Evolutionary conservation across 1,140 invertebrate species (phyloP).

Genomic region (Cardiocondyla obscurior): DNA sequence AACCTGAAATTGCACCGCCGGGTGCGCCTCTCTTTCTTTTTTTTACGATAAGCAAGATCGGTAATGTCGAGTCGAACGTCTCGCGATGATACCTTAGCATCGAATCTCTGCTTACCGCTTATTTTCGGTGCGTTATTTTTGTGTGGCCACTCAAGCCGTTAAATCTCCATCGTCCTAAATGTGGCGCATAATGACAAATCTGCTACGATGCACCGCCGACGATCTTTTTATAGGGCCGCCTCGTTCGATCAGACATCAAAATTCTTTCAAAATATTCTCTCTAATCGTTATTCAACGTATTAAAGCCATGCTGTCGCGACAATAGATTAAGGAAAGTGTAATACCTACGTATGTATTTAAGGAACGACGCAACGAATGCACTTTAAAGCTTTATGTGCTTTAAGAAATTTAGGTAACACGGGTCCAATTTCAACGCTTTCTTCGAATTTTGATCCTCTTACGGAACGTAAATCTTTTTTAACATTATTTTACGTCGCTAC

Average conservation of each 20-base stretch:
- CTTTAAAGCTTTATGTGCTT: not conserved
- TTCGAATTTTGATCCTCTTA: no score
- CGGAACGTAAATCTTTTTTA: not conserved
- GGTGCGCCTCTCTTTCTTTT: not conserved
- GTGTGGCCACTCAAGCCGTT: slow-evolving; percentile 46
- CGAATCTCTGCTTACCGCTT: slow-evolving; percentile 25
- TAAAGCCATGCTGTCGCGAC: not conserved
- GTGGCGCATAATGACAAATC: slow-evolving; percentile 26
- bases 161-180: slow-evolving; percentile 46
- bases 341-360: not conserved
- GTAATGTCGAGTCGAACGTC: slow-evolving; percentile 7
- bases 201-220: not conserved
- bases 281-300: not conserved
- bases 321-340: not conserved
- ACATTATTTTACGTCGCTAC: not conserved
- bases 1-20: not conserved
- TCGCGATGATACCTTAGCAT: slow-evolving; percentile 39
- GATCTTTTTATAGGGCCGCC: slow-evolving; percentile 28
- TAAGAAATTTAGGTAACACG: not conserved
- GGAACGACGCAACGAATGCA: not conserved
- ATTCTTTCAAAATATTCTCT: not conserved
- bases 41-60: slow-evolving; percentile 41
- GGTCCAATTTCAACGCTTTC: not conserved
- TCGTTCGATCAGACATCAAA: not conserved
- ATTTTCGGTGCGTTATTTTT: slow-evolving; percentile 48